These are phyloP conservation scores for Stenotaenia linearis DNA, from an alignment of 2,888 invertebrate species.

Conservation along the genomic window DNA sequence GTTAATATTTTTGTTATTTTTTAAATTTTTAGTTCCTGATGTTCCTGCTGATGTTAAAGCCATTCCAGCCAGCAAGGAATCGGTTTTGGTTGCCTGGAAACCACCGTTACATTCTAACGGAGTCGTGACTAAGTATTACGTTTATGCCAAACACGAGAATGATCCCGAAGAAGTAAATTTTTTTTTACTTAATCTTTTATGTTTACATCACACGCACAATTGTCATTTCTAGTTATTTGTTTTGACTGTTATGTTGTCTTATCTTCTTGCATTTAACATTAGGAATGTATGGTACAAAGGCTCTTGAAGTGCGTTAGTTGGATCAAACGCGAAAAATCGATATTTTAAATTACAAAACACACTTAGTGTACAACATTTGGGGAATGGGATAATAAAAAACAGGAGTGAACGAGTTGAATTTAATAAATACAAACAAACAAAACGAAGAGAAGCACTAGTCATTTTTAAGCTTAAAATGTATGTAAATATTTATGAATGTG, in stretches of 20 bases:
- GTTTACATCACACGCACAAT: background rate
- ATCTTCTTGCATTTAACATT: background rate
- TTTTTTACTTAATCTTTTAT: background rate
- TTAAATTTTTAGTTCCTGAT: conserved; percentile 79
- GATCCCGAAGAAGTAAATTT: conserved; percentile 41
- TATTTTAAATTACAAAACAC: background rate
- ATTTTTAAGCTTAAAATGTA: too few species aligned
- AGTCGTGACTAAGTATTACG: conserved; percentile 83
- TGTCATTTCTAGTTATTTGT: background rate
- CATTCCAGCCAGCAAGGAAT: conserved; percentile 81
- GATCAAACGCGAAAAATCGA: background rate
- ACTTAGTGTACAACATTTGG: too few species aligned
- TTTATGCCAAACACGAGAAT: conserved; percentile 60
- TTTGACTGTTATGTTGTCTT: background rate
- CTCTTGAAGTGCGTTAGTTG: background rate
- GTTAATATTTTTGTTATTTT: conserved; percentile 32
- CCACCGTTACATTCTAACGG: conserved; percentile 90
- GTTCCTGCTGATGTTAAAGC: conserved; percentile 90
- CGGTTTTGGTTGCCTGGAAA: conserved; percentile 89
- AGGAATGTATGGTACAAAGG: background rate
- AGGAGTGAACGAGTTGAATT: too few species aligned
- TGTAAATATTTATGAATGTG: too few species aligned
- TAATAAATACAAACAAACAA: too few species aligned
- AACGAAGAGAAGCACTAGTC: too few species aligned
- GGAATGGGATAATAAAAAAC: too few species aligned